Conservation (phyloP, 2,113 vertebrate genomes). For the Leptobrachium leishanense region DNA sequence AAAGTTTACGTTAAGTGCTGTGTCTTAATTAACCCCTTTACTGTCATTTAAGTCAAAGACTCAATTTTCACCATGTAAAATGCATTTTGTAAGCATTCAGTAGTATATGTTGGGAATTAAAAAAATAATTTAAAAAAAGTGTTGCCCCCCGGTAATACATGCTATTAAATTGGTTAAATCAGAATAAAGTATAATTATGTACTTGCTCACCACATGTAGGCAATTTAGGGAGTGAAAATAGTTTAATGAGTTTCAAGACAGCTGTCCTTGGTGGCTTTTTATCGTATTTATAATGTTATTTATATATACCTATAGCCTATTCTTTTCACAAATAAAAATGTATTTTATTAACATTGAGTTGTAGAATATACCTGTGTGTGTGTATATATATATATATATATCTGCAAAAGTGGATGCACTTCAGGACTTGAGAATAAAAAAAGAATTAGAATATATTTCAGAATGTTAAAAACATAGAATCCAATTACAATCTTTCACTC, state of each 20-base stretch:
- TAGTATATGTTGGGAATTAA: background rate
- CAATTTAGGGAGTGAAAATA: constrained; percentile 24
- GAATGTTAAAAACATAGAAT: too few species aligned
- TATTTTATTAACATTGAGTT: background rate
- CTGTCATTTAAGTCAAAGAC: constrained; percentile 14
- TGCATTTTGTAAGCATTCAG: constrained; percentile 10
- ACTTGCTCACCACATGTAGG: constrained; percentile 24
- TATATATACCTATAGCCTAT: background rate
- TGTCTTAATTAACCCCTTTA: constrained; percentile 34
- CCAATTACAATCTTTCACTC: too few species aligned
- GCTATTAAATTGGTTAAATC: constrained; percentile 25
- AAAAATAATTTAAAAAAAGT: background rate
- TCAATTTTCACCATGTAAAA: constrained; percentile 35
- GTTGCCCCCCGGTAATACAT: constrained; percentile 27
- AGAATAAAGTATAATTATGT: constrained; percentile 35
- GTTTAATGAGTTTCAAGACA: constrained; percentile 13
- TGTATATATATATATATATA: too few species aligned
- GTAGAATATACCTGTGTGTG: too few species aligned
- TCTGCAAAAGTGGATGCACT: too few species aligned
- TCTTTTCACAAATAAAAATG: background rate
- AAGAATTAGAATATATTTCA: too few species aligned
- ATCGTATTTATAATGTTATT: constrained; percentile 20
- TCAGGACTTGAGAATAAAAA: too few species aligned
- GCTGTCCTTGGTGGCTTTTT: constrained; percentile 14
- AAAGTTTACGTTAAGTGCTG: constrained; percentile 34